A percentile compares a stretch with the other conserved stretches of the same genome.
These are phyloP conservation scores for Neotoxoptera formosana DNA, from an alignment of 1,140 invertebrate genomes.

Conservation along the genomic window DNA sequence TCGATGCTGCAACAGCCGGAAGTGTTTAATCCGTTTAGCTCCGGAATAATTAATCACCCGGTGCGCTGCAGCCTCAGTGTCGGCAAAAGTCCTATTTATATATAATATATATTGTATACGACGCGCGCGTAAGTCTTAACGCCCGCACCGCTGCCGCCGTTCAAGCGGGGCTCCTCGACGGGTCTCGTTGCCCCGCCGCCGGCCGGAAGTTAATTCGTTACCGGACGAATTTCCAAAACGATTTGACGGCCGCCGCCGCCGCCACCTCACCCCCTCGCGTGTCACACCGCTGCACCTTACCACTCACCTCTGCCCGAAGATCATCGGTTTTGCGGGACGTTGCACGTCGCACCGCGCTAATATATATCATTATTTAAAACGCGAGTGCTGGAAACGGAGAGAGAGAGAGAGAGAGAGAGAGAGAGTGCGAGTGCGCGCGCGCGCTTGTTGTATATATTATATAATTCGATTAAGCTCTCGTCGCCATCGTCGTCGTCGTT, in stretches of 20 bases:
- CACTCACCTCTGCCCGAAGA: background rate
- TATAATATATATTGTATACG: conserved; percentile 23
- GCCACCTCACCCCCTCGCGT: background rate
- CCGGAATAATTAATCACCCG: conserved; percentile 53
- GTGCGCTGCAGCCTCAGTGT: background rate
- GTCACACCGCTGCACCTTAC: background rate
- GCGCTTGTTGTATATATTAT: background rate
- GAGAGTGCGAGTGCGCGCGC: no score
- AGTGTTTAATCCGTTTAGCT: conserved; percentile 47
- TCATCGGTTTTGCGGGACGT: conserved; percentile 12
- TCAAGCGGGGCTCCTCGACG: background rate
- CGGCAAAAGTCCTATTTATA: background rate
- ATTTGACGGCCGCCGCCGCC: conserved; percentile 46
- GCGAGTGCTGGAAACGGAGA: background rate
- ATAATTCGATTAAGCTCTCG: conserved; percentile 51
- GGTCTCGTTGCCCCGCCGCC: background rate
- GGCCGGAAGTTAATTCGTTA: conserved; percentile 52
- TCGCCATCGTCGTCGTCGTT: background rate
- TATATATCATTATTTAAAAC: conserved; percentile 10
- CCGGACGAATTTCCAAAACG: conserved; percentile 54
- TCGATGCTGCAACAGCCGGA: background rate
- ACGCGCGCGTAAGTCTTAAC: background rate
- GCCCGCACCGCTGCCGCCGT: background rate
- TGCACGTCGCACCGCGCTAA: background rate
- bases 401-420: background rate